A percentile compares a stretch with the other conserved stretches of the same genome.
These are phyloP conservation scores for Cossypha dichroa DNA, from an alignment of 2,797 vertebrate species.

Conservation along the genomic window DNA sequence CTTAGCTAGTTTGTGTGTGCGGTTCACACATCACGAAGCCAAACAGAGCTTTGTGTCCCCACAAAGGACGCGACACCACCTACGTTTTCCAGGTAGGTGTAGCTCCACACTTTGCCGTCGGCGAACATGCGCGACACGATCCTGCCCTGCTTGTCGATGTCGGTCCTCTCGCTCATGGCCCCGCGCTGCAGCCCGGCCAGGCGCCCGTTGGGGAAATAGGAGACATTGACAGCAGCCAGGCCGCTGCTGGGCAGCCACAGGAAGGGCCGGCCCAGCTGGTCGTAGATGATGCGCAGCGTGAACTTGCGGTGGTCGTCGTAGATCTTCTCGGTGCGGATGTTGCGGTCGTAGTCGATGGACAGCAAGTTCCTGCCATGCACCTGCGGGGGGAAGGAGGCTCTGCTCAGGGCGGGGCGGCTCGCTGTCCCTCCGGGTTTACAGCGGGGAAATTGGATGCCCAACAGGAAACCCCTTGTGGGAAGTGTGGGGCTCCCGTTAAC, in stretches of 20 bases:
- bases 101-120: conserved; percentile 87
- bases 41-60: neutral
- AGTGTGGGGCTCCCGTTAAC: neutral
- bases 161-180: conserved; percentile 95
- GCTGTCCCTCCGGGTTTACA: rapidly evolving
- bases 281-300: conserved; percentile 95
- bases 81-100: conserved; percentile 97
- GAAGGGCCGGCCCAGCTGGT: conserved; percentile 93
- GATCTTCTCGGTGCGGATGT: conserved; percentile 98
- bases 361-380: conserved; percentile 95
- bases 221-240: conserved; percentile 95
- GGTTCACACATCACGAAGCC: rapidly evolving
- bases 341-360: conserved; percentile 97
- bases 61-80: neutral
- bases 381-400: conserved; percentile 65
- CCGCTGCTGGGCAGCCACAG: conserved; percentile 98
- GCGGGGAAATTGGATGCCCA: rapidly evolving
- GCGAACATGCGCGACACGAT: conserved; percentile 87
- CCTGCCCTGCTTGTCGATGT: conserved; percentile 93
- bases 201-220: conserved; percentile 91
- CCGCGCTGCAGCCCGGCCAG: conserved; percentile 94
- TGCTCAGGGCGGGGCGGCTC: neutral
- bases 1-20: rapidly evolving
- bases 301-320: conserved; percentile 99
- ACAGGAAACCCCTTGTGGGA: neutral